A percentile compares a stretch with the other conserved stretches of the same genome.
Evolutionary conservation across 2,113 vertebrate genomes (phyloP).

Genomic region (Chaenogobius annularis): DNA sequence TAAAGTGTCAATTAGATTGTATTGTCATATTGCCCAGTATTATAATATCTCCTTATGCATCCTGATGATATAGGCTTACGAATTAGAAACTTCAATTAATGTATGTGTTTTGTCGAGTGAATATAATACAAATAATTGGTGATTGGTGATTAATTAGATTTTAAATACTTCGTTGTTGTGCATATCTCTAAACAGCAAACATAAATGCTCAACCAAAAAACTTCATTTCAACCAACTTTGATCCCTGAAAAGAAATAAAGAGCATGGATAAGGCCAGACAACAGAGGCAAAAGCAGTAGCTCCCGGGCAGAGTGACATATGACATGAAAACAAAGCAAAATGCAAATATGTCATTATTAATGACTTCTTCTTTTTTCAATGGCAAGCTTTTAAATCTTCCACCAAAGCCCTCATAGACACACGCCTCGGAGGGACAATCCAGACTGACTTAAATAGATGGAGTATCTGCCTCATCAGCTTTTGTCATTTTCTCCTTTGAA

Average conservation of each 20-base stretch:
- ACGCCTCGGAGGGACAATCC: slow-evolving; percentile 38
- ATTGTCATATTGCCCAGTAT: too few species aligned
- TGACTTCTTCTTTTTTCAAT: slow-evolving; percentile 58
- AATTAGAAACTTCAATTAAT: too few species aligned
- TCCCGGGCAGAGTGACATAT: slow-evolving; percentile 23
- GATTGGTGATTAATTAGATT: too few species aligned
- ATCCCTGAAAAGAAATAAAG: not conserved
- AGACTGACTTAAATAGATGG: slow-evolving; percentile 44
- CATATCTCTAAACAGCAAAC: not conserved
- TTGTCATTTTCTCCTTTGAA: slow-evolving; percentile 31
- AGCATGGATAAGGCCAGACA: not conserved
- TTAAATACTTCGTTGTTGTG: not conserved
- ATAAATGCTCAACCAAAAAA: not conserved
- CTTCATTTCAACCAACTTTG: not conserved
- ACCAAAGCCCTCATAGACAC: slow-evolving; percentile 32
- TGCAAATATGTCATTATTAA: slow-evolving; percentile 56
- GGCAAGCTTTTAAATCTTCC: slow-evolving; percentile 61
- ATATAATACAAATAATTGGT: not conserved
- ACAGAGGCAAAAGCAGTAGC: not conserved
- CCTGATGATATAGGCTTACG: too few species aligned
- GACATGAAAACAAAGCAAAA: slow-evolving; percentile 48
- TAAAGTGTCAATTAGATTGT: too few species aligned
- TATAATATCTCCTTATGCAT: too few species aligned
- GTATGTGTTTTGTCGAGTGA: too few species aligned
- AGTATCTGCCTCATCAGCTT: slow-evolving; percentile 34